These are phyloP conservation scores for Penaeus chinensis DNA, from an alignment of 1,140 invertebrate species.

Conservation along the genomic window DNA sequence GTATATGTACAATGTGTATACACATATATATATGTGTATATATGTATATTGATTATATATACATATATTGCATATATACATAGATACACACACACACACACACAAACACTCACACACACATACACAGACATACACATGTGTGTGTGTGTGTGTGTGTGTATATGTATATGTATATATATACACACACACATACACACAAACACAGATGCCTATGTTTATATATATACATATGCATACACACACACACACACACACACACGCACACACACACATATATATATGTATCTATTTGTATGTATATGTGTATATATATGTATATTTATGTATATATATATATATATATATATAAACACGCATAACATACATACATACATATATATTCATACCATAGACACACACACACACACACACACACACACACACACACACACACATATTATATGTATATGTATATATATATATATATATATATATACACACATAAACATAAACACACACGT, in stretches of 20 bases:
- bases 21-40: too few relatives aligned
- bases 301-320: slow-evolving; percentile 30
- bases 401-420: not conserved
- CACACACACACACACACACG: not conserved
- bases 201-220: slow-evolving; percentile 26
- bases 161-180: not conserved
- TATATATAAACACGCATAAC: not conserved
- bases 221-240: not conserved
- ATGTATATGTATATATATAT: slow-evolving; percentile 9
- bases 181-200: not conserved
- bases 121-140: not conserved
- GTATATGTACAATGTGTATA: too few relatives aligned
- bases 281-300: slow-evolving; percentile 21
- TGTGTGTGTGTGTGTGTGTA: not conserved
- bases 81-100: not conserved
- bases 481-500: not conserved
- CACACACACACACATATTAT: slow-evolving; percentile 6
- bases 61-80: too few relatives aligned
- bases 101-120: not conserved
- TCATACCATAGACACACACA: not conserved
- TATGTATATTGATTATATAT: too few relatives aligned
- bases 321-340: slow-evolving; percentile 12
- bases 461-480: slow-evolving; percentile 14
- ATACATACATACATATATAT: not conserved
- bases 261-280: not conserved